Evolutionary conservation across 30 jellyfish, hydroid and myxozoan genomes (phyloP).

Genomic region (Aurelia coerulea): DNA sequence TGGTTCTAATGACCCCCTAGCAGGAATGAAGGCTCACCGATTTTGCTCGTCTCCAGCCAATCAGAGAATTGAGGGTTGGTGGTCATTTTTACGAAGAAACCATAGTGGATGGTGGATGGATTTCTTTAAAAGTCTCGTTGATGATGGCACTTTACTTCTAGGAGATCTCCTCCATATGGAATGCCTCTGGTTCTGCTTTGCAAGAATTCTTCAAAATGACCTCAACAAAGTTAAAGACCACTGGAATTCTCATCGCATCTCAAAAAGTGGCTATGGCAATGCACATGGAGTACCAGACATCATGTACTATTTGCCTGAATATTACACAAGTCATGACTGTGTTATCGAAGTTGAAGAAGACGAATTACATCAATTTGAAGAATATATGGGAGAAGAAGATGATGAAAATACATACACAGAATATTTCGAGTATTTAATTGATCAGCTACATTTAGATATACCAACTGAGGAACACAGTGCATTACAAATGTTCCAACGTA

Average conservation of each 20-base stretch:
- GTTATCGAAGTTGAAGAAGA: constrained; percentile 22
- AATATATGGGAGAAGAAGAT: not conserved
- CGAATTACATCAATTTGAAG: constrained; percentile 19
- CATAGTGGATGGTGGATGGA: constrained; percentile 49
- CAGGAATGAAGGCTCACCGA: constrained; percentile 27
- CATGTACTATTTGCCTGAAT: constrained; percentile 46
- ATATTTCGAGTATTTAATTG: constrained; percentile 27
- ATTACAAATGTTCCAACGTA: constrained; percentile 4
- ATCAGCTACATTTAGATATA: not conserved
- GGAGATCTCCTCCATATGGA: constrained; percentile 34
- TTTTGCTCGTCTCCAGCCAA: constrained; percentile 44
- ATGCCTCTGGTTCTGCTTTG: constrained; percentile 43
- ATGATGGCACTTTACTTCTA: constrained; percentile 25
- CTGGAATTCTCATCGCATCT: constrained; percentile 40
- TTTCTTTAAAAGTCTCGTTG: constrained; percentile 15
- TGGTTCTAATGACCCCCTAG: not conserved
- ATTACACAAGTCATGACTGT: constrained; percentile 6
- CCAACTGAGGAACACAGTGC: constrained; percentile 17
- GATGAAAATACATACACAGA: constrained; percentile 8
- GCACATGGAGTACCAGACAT: constrained; percentile 39
- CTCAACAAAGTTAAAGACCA: constrained; percentile 37
- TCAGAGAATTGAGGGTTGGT: constrained; percentile 56
- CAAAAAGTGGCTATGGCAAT: constrained; percentile 19
- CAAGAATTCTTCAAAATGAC: constrained; percentile 30
- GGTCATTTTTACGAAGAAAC: constrained; percentile 41